These are phyloP conservation scores for Zele albiditarsus DNA, from an alignment of 2,888 invertebrate genomes.

Conservation along the genomic window DNA sequence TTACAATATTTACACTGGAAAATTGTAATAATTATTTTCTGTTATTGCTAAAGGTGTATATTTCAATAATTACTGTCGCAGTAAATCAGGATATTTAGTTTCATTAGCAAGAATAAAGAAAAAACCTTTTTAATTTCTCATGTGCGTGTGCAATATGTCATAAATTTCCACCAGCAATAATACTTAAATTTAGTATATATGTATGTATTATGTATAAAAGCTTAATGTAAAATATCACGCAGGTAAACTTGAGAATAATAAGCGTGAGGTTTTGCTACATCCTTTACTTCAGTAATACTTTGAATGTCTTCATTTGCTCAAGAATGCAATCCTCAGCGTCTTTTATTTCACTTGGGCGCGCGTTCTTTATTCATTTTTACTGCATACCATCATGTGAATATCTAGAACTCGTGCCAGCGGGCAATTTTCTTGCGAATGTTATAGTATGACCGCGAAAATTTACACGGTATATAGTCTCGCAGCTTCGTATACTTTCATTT, in stretches of 20 bases:
- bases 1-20: slow-evolving; percentile 5
- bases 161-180: background rate
- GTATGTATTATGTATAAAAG: background rate
- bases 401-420: slow-evolving; percentile 41
- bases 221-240: slow-evolving; percentile 11
- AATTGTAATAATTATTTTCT: background rate
- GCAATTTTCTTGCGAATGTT: slow-evolving; percentile 46
- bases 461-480: background rate
- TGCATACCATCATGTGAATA: slow-evolving; percentile 21
- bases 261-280: background rate
- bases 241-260: slow-evolving; percentile 4
- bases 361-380: slow-evolving; percentile 42
- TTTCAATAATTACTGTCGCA: background rate
- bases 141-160: slow-evolving; percentile 1
- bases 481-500: background rate
- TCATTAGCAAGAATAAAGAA: background rate
- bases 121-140: background rate
- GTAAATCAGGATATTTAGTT: background rate
- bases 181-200: background rate
- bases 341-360: background rate
- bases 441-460: slow-evolving; percentile 13
- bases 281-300: slow-evolving; percentile 13
- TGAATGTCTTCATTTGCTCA: slow-evolving; percentile 40
- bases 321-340: slow-evolving; percentile 19
- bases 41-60: slow-evolving; percentile 3